Base-by-base conservation (phyloP, 2,888 invertebrate species). In the Pardosa pseudoannulata region DNA sequence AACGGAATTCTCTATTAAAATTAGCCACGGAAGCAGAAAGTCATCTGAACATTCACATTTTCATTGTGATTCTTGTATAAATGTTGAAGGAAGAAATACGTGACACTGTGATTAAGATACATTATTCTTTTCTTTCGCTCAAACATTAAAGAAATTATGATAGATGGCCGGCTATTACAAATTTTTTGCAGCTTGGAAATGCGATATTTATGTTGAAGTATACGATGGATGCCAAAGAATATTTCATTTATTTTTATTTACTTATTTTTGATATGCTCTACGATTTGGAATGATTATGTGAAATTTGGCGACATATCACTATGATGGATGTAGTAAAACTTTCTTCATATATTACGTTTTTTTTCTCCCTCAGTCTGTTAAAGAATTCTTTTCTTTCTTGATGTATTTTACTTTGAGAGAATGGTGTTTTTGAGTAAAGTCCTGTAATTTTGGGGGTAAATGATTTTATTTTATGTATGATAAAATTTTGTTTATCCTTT, bases 271-370 rank as follows among this genome's bases (percentile, higher is more conserved):
- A 46, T 46, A 46, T 46, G 41, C 41, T 46, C 41, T 16, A 16
- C 16, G 41, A 46, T 46, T 46, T 46, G 41, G 41, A 46, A 46
- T 46, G 41, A 46, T 46, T 46, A 46, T 46, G 41, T 46, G 41
- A 46, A 46, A 46, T 46, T 46, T 46, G 16, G 41, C 16, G 41
- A 46, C 41, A 46, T 46, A 46, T 46, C 41, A 46, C 41, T 2
- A 46, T 46, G 41, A 46, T 46, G 9, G 41, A 46, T 46, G 41
- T 13, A 46, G 41, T 46, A 46, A 46, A 46, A 46, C 41, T 46
- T 46, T 46, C 41, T 11, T 16, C 6, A 46, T 46, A 16, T 13
- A 46, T 46, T 46, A 2, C 16, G 36, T 36, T 7, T 36, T 36
- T 36, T 36, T 36, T 36, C 11, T 11, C 36, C 36, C 11, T 36